These are phyloP conservation scores for Siniperca chuatsi DNA, from an alignment of 2,113 vertebrate genomes.

Conservation along the genomic window DNA sequence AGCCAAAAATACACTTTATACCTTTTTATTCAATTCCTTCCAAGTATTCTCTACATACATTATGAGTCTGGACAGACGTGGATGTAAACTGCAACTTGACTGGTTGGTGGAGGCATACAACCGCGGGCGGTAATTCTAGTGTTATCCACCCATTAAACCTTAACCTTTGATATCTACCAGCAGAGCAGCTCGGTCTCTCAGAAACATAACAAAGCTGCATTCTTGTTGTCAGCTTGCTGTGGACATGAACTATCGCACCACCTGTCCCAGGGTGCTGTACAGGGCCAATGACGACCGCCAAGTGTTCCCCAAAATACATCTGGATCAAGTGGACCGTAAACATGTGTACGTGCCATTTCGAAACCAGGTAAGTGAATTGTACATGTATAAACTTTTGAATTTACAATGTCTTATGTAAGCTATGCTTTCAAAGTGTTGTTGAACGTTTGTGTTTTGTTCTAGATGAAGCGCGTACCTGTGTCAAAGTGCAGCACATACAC, in stretches of 20 bases:
- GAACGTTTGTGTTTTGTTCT: slow-evolving; percentile 46
- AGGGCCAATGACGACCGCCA: slow-evolving; percentile 86
- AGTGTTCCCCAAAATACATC: slow-evolving; percentile 87
- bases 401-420: neutral
- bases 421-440: neutral
- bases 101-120: too few relatives aligned
- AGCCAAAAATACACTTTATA: too few relatives aligned
- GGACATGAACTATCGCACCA: slow-evolving; percentile 83
- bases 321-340: slow-evolving; percentile 86
- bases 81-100: too few relatives aligned
- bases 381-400: neutral
- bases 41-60: too few relatives aligned
- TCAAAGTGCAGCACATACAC: slow-evolving; percentile 84
- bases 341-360: slow-evolving; percentile 89
- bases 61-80: too few relatives aligned
- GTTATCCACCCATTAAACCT: neutral
- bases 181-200: neutral
- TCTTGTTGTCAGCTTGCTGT: slow-evolving; percentile 87
- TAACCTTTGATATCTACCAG: neutral
- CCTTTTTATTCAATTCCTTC: too few relatives aligned
- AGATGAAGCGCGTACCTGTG: slow-evolving; percentile 89
- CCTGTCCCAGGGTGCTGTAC: slow-evolving; percentile 89
- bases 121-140: neutral
- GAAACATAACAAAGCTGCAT: slow-evolving; percentile 16
- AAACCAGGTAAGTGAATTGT: slow-evolving; percentile 84